Evolutionary conservation across 1,140 invertebrate genomes (phyloP).

Genomic region (Penaeus japonicus): DNA sequence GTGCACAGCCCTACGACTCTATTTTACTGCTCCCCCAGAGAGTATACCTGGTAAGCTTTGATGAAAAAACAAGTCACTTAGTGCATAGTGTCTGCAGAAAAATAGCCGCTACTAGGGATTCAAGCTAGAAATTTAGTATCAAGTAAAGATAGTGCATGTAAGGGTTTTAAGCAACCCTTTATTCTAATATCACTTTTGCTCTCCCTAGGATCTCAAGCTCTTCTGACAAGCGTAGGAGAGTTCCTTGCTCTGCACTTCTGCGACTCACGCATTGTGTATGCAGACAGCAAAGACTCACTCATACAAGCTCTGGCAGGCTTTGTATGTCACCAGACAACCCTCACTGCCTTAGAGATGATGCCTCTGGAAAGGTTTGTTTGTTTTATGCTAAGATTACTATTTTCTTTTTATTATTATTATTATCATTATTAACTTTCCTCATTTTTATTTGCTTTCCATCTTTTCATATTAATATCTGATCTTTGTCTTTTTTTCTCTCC

Average conservation of each 20-base stretch:
- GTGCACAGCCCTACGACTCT: constrained; percentile 69
- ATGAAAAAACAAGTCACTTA: too few species aligned
- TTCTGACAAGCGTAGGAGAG: constrained; percentile 73
- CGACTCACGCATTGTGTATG: constrained; percentile 77
- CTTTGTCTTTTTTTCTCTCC: neutral
- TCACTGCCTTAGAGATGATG: constrained; percentile 73
- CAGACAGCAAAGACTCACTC: constrained; percentile 78
- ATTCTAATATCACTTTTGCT: constrained; percentile 23
- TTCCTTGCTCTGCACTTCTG: constrained; percentile 80
- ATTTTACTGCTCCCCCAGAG: constrained; percentile 72
- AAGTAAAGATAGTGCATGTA: too few species aligned
- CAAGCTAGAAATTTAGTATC: too few species aligned
- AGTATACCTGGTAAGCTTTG: constrained; percentile 63
- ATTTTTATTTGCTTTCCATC: neutral
- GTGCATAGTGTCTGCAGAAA: too few species aligned
- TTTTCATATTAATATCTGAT: neutral
- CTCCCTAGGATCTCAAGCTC: constrained; percentile 64
- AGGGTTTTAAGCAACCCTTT: too few species aligned
- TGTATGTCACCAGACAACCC: constrained; percentile 70
- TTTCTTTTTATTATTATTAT: too few species aligned
- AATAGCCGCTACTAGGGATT: too few species aligned
- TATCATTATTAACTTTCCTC: too few species aligned
- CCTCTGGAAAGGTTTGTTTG: constrained; percentile 66
- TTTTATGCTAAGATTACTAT: too few species aligned
- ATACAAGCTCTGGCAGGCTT: constrained; percentile 80